These are phyloP conservation scores for Pachypanchax playfairii DNA, from an alignment of 2,113 vertebrate species.

Conservation along the genomic window DNA sequence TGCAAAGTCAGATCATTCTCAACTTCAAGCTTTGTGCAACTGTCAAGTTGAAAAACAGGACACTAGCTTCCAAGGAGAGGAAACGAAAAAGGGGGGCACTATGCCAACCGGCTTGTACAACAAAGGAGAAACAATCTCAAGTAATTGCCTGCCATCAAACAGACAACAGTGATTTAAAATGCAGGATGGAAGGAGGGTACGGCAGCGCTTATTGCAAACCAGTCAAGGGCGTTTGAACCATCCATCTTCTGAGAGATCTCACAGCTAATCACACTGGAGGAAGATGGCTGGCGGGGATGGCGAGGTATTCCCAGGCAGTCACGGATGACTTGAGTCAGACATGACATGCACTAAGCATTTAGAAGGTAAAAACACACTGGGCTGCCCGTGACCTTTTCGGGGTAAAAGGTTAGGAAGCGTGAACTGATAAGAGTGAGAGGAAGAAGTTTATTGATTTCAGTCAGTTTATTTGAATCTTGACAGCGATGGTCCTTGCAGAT, in stretches of 20 bases:
- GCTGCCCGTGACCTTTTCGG: slow-evolving; percentile 57
- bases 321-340: slow-evolving; percentile 24
- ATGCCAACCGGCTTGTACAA: slow-evolving; percentile 43
- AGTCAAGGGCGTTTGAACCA: slow-evolving; percentile 58
- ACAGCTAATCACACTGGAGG: slow-evolving; percentile 52
- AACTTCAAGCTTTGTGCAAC: slow-evolving; percentile 40
- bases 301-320: slow-evolving; percentile 6
- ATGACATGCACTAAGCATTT: slow-evolving; percentile 30
- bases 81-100: slow-evolving; percentile 10
- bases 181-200: slow-evolving; percentile 22
- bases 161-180: slow-evolving; percentile 49
- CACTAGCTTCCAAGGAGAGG: slow-evolving; percentile 42
- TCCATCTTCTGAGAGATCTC: slow-evolving; percentile 55
- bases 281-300: not conserved
- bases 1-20: slow-evolving; percentile 24
- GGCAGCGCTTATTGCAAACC: slow-evolving; percentile 42
- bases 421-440: slow-evolving; percentile 1
- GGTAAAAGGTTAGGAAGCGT: slow-evolving; percentile 31
- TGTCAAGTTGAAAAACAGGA: slow-evolving; percentile 47
- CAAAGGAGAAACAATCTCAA: slow-evolving; percentile 63
- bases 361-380: slow-evolving; percentile 26
- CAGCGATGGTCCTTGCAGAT: slow-evolving; percentile 28
- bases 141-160: slow-evolving; percentile 65
- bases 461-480: slow-evolving; percentile 54
- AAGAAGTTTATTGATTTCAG: slow-evolving; percentile 56